Base-by-base conservation (phyloP, 2,113 vertebrate species). In the Alethe diademata region DNA sequence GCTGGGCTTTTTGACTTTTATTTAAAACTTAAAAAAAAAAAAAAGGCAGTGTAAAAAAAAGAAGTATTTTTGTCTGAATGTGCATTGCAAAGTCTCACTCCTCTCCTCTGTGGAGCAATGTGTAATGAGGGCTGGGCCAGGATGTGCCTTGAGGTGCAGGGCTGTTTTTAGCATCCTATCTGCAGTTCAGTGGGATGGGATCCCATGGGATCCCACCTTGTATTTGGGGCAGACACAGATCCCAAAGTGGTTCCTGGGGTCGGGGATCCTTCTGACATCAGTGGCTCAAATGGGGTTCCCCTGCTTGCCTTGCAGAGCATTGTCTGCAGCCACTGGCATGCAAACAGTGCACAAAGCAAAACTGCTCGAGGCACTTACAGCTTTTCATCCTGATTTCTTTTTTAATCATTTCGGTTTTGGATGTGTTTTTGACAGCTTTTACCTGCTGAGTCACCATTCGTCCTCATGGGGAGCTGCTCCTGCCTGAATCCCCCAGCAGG, bases 371-470 rank as follows among this genome's bases (percentile, higher is more conserved):
- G 47, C 78, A 86, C 93, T 96, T 80, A 62, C n/a, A 88, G 75
- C 45, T 83, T 70, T 66, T 51, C 79, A 79, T 76, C 78, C 33
- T 76, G 62, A 10, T 51, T 57, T 22, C 36, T 61, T 83, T 4
- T 25, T 42, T 28, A 3, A 71, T 71, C 31, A 65, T 88, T 95
- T 85, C 60, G 50, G 31, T 80, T 94, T 83, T 93, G 85, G 71
- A 74, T 0, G 14, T 5, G 3, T 69, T 88, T 96, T 90, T 95
- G 90, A 95, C 94, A 92, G 91, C 71, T 95, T 73, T 90, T 92
- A 88, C 96, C 94, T 97, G 95, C 95, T 97, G 95, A 97, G 90
- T 97, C 96, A 97, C 88, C 67, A 15, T 43, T 88, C 38, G 2
- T 70, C 78, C 71, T 72, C 67, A 8, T 65, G 58, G 0, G 66